Evolutionary conservation across 2,797 vertebrate species (phyloP).

Genomic region (Hapalemur alaotrensis): DNA sequence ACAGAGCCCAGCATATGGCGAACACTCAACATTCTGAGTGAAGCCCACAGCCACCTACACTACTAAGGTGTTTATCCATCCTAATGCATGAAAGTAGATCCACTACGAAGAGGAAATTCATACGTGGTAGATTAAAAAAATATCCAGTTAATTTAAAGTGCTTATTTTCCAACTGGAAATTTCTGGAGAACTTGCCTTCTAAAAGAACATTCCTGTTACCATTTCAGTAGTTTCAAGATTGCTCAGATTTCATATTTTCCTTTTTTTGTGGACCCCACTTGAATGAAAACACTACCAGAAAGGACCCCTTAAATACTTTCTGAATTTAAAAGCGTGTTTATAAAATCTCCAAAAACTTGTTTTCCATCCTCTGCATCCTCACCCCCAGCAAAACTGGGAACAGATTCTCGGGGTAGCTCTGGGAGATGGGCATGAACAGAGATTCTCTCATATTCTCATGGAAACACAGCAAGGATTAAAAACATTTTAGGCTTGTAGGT

Average conservation of each 20-base stretch:
- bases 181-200: not conserved
- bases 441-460: not conserved
- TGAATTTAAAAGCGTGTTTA: not conserved
- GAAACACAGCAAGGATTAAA: not conserved
- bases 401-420: not conserved
- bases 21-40: not conserved
- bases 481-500: not conserved
- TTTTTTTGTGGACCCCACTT: not conserved
- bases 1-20: not conserved
- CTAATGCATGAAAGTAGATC: not conserved
- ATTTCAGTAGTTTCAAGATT: not conserved
- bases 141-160: not conserved
- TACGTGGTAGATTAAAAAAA: not conserved
- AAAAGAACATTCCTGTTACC: not conserved
- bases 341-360: not conserved
- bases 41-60: not conserved
- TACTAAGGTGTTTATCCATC: not conserved
- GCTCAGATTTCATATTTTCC: not conserved
- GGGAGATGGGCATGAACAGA: not conserved
- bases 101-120: not conserved
- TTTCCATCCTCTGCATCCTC: not conserved
- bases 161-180: not conserved
- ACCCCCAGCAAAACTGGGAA: not conserved
- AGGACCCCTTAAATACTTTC: not conserved
- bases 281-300: not conserved